Evolutionary conservation across 2,888 invertebrate genomes (phyloP), one percentile per base, ranked within the genome.

Genomic region (Chloroclystis v-ata): DNA sequence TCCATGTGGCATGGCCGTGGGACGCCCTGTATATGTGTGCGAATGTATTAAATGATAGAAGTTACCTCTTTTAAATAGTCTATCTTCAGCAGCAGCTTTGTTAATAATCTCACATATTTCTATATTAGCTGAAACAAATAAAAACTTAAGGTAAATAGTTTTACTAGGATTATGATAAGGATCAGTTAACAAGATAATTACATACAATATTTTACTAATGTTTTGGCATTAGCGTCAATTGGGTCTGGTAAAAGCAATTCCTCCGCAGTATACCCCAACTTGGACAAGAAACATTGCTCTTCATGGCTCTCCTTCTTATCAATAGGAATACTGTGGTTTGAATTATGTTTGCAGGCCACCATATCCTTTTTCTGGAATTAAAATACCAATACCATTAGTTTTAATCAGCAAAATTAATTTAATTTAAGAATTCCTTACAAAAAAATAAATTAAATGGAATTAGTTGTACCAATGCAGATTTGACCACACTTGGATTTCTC

Each of bases 51-150:
- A n/a, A n/a, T n/a, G n/a, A n/a, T n/a, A 1, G 1, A 11, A 20
- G 9, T 33, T 78, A 86, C 85, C 83, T 81, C 52, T 81, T 53
- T 67, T 75, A 37, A 84, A 82, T 26, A 52, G 47, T 35, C 72
- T 66, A 48, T 83, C 67, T 9, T 39, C 44, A 48, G 54, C 52
- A 7, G 75, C 63, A 20, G 82, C 79, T 54, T 63, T 58, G 14
- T 69, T 61, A 50, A 83, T 71, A 37, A 84, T 78, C n/a, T 69
- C 44, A 38, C 57, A 41, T 33, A 83, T 76, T 26, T 77, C 68
- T 46, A 67, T 61, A 54, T 68, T 65, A 47, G 47, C 85, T 85
- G 71, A 44, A 70, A 49, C 25, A 35, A 39, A 10, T 35, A 20
- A 20, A 5, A 20, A 20, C 5, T 20, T 20, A 20, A 4, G 5